Base-by-base conservation (phyloP, 2,113 vertebrate species). In the Chauna torquata region DNA sequence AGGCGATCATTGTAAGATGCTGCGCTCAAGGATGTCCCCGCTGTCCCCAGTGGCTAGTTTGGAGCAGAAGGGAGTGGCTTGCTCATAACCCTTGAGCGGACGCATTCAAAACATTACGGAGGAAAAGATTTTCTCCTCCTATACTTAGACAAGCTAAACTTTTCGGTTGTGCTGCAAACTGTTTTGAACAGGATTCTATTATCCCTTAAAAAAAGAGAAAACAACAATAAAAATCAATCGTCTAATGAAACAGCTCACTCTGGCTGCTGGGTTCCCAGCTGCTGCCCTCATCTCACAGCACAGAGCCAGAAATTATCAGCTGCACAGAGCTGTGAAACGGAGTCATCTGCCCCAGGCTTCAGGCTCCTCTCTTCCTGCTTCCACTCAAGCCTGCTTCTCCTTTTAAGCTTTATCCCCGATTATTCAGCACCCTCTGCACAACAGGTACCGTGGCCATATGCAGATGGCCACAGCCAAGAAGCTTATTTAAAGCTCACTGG, bases 361-460 rank as follows among this genome's bases (percentile, higher is more conserved):
- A 65, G 70, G 64, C 85, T 91, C 78, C 92, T 86, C 95, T 89
- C 86, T 92, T 96, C 86, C 96, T 92, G 88, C 91, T 94, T 65
- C 84, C 80, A 34, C 89, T 62, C 50, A 94, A 89, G 96, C 38
- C 94, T 92, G 54, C 81, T 96, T 89, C 98, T 95, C 95, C 94
- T 91, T 96, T 97, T 99, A 99, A 99, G 98, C 98, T 92, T 98
- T 98, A 99, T 99, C 98, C 98, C 98, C 66, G 98, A 99, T 99
- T 99, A 99, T 94, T 98, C 96, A 55, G 62, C 69, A 47, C 69
- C 95, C 97, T 94, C 90, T 36, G 62, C 96, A 96, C 94, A 83
- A 94, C 95, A 96, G 97, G 96, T 97, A 97, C 93, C 70, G 17
- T 3, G 32, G 78, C 75, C 81, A 44, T 32, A 94, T 66, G 77